Conservation (phyloP, 2,113 vertebrate genomes). For the Xerus inauris region DNA sequence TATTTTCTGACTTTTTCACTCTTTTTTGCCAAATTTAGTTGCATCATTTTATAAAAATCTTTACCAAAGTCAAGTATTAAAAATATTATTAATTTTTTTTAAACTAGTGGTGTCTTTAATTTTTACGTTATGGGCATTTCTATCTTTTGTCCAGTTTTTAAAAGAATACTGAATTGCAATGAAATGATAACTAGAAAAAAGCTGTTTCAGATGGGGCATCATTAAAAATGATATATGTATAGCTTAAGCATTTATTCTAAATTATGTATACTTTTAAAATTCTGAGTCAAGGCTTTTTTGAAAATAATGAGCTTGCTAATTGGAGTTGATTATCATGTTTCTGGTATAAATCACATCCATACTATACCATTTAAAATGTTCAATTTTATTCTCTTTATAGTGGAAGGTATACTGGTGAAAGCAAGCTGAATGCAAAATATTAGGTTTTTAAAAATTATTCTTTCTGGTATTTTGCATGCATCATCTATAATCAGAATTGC, state of each 20-base stretch:
- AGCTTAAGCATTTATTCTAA: slow-evolving; percentile 29
- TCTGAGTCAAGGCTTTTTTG: background rate
- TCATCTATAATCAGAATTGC: background rate
- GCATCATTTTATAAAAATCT: background rate
- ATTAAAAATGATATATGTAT: background rate
- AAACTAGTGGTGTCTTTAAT: background rate
- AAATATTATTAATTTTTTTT: background rate
- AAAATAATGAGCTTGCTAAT: background rate
- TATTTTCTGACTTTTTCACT: slow-evolving; percentile 28
- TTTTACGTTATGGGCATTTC: background rate
- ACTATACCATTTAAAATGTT: background rate
- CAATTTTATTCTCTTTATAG: background rate
- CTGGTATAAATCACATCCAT: background rate
- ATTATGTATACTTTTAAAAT: background rate
- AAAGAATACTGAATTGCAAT: background rate
- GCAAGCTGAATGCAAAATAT: background rate
- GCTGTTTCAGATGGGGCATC: background rate
- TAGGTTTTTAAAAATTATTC: background rate
- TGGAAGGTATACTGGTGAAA: background rate
- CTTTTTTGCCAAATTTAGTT: background rate
- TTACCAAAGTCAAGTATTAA: slow-evolving; percentile 4
- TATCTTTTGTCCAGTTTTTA: slow-evolving; percentile 10
- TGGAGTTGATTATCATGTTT: background rate
- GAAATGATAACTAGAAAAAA: background rate
- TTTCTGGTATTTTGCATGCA: slow-evolving; percentile 4